phyloP scores from a whole-genome alignment of 2,888 invertebrate species.

The Steinernema scapterisci region DNA sequence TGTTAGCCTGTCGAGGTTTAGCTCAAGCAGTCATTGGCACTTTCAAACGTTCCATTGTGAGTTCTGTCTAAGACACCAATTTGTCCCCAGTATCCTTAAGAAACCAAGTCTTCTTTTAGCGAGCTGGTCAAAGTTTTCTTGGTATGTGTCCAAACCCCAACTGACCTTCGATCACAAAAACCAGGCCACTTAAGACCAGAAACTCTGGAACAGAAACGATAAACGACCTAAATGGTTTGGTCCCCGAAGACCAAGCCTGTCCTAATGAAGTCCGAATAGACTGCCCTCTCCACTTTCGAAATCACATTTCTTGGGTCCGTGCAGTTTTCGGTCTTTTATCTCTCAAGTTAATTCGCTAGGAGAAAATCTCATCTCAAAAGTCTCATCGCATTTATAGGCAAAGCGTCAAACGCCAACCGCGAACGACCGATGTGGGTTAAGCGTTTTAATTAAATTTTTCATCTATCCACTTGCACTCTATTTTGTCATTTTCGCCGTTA shows the following conservation, averaged over 20 bases:
- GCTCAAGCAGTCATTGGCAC: too few relatives aligned
- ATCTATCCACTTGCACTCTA: constrained; percentile 11
- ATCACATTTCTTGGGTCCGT: constrained; percentile 14
- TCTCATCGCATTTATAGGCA: constrained; percentile 17
- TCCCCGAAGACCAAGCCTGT: not conserved
- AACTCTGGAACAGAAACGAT: constrained; percentile 30
- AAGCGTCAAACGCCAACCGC: not conserved
- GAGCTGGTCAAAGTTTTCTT: too few relatives aligned
- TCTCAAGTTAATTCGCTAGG: not conserved
- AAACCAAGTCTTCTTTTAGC: too few relatives aligned
- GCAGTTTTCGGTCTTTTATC: constrained; percentile 18
- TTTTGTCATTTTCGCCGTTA: not conserved
- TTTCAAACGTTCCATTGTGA: too few relatives aligned
- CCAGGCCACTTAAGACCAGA: not conserved
- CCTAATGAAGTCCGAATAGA: not conserved
- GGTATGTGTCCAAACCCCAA: too few relatives aligned
- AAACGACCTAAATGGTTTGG: not conserved
- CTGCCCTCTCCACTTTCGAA: not conserved
- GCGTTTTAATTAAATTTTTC: constrained; percentile 27
- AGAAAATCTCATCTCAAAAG: not conserved
- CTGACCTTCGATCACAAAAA: too few relatives aligned
- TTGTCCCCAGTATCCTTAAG: too few relatives aligned
- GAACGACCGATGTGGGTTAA: not conserved
- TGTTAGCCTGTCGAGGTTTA: too few relatives aligned
- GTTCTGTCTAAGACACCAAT: too few relatives aligned